Evolutionary conservation across 2,888 invertebrate species (phyloP).

Genomic region (Zelleria hepariella): DNA sequence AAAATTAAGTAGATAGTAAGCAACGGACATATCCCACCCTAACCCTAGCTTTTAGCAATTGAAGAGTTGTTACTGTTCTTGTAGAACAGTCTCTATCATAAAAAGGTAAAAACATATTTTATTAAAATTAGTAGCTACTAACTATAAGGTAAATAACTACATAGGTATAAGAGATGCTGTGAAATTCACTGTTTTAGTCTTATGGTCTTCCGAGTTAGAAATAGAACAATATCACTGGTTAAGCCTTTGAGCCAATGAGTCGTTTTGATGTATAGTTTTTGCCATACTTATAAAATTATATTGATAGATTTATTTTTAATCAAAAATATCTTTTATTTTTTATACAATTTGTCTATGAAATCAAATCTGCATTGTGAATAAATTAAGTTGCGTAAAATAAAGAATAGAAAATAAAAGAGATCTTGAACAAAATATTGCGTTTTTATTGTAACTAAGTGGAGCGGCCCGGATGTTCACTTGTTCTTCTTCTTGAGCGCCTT

Average conservation of each 20-base stretch:
- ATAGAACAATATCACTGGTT: background rate
- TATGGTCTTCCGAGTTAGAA: conserved; percentile 24
- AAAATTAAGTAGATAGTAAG: conserved; percentile 11
- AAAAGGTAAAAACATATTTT: background rate
- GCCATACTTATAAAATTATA: background rate
- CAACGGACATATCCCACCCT: conserved; percentile 68
- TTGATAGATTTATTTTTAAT: background rate
- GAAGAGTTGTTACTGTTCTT: conserved; percentile 12
- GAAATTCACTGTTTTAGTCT: conserved; percentile 16
- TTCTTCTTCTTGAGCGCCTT: conserved; percentile 80
- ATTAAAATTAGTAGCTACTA: background rate
- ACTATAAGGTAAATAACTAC: conserved; percentile 6
- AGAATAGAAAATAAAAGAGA: background rate
- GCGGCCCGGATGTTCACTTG: conserved; percentile 27
- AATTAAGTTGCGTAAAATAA: background rate
- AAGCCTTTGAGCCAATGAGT: too few species aligned
- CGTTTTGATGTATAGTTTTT: too few species aligned
- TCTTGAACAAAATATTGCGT: background rate
- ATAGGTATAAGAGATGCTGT: conserved; percentile 15
- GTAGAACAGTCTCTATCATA: conserved; percentile 11
- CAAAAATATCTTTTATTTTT: background rate
- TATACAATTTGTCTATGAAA: background rate
- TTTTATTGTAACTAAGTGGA: background rate
- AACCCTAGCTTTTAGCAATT: conserved; percentile 39
- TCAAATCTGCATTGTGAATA: background rate